Evolutionary conservation across 2,888 invertebrate species (phyloP), one percentile per base, ranked within the genome.

Genomic region (Coenonympha arcania): DNA sequence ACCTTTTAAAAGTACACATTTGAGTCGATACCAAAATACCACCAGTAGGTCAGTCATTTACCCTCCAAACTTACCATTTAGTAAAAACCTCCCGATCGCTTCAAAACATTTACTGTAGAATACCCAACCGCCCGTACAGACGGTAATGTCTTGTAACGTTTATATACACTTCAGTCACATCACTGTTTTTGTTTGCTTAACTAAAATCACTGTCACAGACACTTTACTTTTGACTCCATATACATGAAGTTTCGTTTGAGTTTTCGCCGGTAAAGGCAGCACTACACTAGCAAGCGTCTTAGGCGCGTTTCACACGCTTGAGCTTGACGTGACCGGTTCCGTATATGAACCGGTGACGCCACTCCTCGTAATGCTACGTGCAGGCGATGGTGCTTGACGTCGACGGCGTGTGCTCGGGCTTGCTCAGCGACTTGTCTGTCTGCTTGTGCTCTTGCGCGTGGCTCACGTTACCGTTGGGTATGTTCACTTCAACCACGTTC

Each of bases 311-410:
- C 52, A 63, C 54, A 61, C 55, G 62, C 59, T 61, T 64, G 24
- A 31, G n/a, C 49, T 72, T 75, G 61, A 68, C 64, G 67, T 63
- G 59, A 57, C 59, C 62, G 60, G 68, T 64, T 57, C 83, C 83
- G 65, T 71, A 85, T 53, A 84, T 82, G 74, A 82, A 85, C 68
- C 79, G 67, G 30, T 69, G 73, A 16, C 85, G 73, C 85, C 85
- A 83, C 44, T 71, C 71, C 55, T 76, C 76, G 71, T 84, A 83
- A 50, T 79, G 84, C 85, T 86, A 85, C 76, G 85, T 79, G 61
- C 82, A 81, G 1, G 75, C 83, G 39, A 85, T 80, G 48, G 67
- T 69, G 66, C 66, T 76, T 4, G 80, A 73, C 0, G 78, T 68
- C 2, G 80, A 73, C 1, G 76, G 63, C 1, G 76, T 63, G 45